Conservation (phyloP, 2,113 vertebrate genomes). For the Lathamus discolor region DNA sequence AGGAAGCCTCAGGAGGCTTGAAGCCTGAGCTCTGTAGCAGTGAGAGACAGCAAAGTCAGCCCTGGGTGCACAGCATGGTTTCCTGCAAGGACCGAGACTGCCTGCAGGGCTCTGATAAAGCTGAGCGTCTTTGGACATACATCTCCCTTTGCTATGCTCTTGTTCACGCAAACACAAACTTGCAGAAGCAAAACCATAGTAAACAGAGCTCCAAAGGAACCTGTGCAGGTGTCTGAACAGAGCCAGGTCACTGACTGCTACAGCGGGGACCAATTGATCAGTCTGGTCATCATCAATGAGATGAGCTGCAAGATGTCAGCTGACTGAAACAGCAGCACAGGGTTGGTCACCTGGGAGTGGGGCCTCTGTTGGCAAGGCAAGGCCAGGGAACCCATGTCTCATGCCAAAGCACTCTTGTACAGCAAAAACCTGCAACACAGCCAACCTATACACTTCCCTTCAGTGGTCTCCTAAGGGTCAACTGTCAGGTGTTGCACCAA, state of each 20-base stretch:
- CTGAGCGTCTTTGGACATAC: accelerated
- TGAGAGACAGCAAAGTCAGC: accelerated
- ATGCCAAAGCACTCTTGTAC: neutral
- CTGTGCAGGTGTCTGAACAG: neutral
- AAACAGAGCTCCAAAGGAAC: neutral
- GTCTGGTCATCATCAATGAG: neutral
- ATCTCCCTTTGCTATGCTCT: accelerated
- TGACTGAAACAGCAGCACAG: accelerated
- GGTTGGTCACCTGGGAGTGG: neutral
- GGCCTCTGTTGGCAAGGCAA: neutral
- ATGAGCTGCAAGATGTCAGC: neutral
- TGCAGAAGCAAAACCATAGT: neutral
- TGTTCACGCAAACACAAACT: accelerated
- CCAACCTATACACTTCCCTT: neutral
- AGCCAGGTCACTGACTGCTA: neutral
- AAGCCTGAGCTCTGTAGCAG: neutral
- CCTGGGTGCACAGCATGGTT: accelerated
- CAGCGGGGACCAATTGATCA: neutral
- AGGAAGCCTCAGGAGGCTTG: no score
- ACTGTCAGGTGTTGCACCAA: no score
- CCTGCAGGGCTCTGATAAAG: no score
- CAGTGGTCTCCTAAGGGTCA: neutral
- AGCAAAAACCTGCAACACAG: neutral
- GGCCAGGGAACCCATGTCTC: neutral
- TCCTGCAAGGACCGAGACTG: neutral